Evolutionary conservation across 1,140 invertebrate species (phyloP).

Genomic region (Drosophila baimaii): DNA sequence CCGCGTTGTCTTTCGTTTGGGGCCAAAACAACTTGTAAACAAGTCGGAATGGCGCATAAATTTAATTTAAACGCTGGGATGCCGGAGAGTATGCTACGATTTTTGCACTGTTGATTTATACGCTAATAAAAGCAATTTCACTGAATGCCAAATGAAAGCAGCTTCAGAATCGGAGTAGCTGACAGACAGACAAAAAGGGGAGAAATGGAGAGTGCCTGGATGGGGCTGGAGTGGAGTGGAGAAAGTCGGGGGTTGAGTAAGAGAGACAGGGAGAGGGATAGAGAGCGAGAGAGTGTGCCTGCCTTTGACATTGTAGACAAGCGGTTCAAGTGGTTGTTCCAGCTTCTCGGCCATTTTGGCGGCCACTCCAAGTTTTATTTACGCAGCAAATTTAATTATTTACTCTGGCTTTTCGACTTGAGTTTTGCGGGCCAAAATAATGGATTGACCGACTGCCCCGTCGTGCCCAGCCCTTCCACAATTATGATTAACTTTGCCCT

Average conservation of each 20-base stretch:
- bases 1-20: constrained; percentile 16
- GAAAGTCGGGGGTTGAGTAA: not conserved
- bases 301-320: constrained; percentile 77
- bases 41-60: constrained; percentile 78
- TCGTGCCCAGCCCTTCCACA: constrained; percentile 1
- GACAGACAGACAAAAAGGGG: constrained; percentile 26
- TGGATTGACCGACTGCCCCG: constrained; percentile 24
- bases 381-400: constrained; percentile 80
- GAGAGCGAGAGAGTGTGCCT: constrained; percentile 20
- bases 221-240: not conserved
- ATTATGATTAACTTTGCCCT: constrained; percentile 41
- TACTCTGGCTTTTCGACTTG: constrained; percentile 53
- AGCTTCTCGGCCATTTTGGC: constrained; percentile 53
- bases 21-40: constrained; percentile 71
- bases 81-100: constrained; percentile 68
- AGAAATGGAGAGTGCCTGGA: not conserved
- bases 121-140: constrained; percentile 81
- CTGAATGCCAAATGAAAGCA: constrained; percentile 76
- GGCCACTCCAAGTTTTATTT: constrained; percentile 74
- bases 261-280: too few relatives aligned
- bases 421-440: constrained; percentile 39
- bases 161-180: constrained; percentile 51
- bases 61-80: constrained; percentile 71
- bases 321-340: constrained; percentile 54
- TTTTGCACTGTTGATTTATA: constrained; percentile 81